phyloP scores from a whole-genome alignment of 2,888 invertebrate species.

The Cyrtodaria siliqua region DNA sequence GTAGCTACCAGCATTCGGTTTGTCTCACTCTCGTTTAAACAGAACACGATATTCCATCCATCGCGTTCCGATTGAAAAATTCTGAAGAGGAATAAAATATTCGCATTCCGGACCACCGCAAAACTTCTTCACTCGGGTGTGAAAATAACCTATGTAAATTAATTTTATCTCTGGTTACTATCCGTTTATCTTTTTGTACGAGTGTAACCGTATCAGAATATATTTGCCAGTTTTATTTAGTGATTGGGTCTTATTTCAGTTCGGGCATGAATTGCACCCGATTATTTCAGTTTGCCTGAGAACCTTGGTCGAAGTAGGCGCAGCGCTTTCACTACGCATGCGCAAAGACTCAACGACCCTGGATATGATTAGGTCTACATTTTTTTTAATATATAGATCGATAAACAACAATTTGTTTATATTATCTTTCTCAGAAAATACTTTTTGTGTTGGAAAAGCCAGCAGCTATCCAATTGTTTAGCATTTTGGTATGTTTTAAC shows the following conservation, averaged over 20 bases:
- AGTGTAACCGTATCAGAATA: conserved; percentile 42
- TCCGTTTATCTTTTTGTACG: conserved; percentile 53
- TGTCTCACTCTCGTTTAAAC: conserved; percentile 29
- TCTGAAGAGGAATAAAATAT: conserved; percentile 27
- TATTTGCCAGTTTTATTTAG: conserved; percentile 42
- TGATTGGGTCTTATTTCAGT: conserved; percentile 38
- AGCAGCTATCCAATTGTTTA: too few relatives aligned
- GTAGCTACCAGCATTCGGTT: conserved; percentile 31
- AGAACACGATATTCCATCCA: conserved; percentile 31
- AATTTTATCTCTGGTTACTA: conserved; percentile 38
- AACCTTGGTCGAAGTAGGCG: too few relatives aligned
- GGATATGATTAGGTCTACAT: too few relatives aligned
- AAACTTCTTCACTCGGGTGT: conserved; percentile 37
- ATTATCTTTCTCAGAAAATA: too few relatives aligned
- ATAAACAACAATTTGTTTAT: too few relatives aligned
- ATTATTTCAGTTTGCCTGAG: conserved; percentile 27
- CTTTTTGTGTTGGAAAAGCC: too few relatives aligned
- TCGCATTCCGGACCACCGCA: conserved; percentile 37
- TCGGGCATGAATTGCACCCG: conserved; percentile 42
- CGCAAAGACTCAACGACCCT: too few relatives aligned
- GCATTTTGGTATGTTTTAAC: too few relatives aligned
- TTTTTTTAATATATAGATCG: too few relatives aligned
- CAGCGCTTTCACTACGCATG: too few relatives aligned
- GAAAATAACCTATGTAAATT: conserved; percentile 59
- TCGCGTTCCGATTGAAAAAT: conserved; percentile 50